Percentiles rank a stretch among this genome's conserved stretches.
phyloP scores from a whole-genome alignment of 1,140 invertebrate genomes.

The Drosophila kohkoa region DNA sequence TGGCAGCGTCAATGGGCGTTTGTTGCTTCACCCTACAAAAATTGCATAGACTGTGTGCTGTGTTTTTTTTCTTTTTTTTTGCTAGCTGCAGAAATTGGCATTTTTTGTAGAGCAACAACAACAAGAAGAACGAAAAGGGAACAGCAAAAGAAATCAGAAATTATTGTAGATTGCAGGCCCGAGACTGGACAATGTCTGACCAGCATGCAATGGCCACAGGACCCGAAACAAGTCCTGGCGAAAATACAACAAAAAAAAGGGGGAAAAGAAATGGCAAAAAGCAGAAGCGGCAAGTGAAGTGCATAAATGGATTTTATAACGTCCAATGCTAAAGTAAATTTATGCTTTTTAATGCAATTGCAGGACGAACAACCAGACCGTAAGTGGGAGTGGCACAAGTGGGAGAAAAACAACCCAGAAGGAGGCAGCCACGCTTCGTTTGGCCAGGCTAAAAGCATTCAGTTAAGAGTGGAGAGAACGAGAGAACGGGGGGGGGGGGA shows the following conservation, averaged over 20 bases:
- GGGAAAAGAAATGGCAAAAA: slow-evolving; percentile 41
- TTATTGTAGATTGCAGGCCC: slow-evolving; percentile 78
- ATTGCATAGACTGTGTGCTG: slow-evolving; percentile 65
- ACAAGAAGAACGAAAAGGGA: slow-evolving; percentile 46
- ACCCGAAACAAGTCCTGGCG: slow-evolving; percentile 19
- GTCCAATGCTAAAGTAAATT: slow-evolving; percentile 82
- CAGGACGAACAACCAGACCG: slow-evolving; percentile 78
- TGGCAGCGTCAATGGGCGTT: slow-evolving; percentile 44
- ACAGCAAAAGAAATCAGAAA: slow-evolving; percentile 79
- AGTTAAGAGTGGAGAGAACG: slow-evolving; percentile 14
- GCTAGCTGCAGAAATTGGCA: slow-evolving; percentile 78
- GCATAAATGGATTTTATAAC: slow-evolving; percentile 84
- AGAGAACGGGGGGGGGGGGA: too few species aligned
- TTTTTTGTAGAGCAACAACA: slow-evolving; percentile 52
- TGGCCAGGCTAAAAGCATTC: slow-evolving; percentile 70
- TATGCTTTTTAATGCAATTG: slow-evolving; percentile 84
- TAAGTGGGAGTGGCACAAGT: slow-evolving; percentile 62
- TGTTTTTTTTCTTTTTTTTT: slow-evolving; percentile 21
- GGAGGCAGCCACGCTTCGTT: slow-evolving; percentile 53
- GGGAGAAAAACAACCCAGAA: not conserved
- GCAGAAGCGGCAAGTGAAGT: slow-evolving; percentile 73
- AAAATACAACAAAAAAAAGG: slow-evolving; percentile 13
- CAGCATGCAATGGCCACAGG: slow-evolving; percentile 71
- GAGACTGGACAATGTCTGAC: slow-evolving; percentile 51
- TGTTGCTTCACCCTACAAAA: slow-evolving; percentile 49